Percentiles rank a stretch among this genome's conserved stretches.
These are phyloP conservation scores for Ifrita kowaldi DNA, from an alignment of 2,113 vertebrate genomes.

Conservation along the genomic window DNA sequence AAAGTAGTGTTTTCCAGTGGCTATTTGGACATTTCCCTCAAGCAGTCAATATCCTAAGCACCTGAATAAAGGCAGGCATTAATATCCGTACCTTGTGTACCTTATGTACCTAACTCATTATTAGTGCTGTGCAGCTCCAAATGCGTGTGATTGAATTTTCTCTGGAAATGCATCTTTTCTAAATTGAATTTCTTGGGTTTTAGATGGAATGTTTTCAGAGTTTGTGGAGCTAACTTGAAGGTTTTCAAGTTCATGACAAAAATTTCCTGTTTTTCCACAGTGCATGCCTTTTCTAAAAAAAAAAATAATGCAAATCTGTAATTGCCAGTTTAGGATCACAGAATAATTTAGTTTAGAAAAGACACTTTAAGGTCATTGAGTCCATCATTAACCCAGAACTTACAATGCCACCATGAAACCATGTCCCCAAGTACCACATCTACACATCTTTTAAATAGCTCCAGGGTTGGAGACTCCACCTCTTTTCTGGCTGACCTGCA, in stretches of 20 bases:
- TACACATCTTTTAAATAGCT: neutral
- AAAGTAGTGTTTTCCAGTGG: neutral
- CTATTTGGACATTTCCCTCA: neutral
- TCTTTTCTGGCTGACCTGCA: neutral
- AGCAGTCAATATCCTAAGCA: neutral
- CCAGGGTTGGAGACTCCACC: neutral
- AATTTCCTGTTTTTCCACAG: neutral
- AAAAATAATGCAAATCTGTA: neutral
- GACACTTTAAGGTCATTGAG: neutral
- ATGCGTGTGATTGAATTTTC: neutral
- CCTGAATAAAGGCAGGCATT: neutral
- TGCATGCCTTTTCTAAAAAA: neutral
- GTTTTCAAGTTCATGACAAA: neutral
- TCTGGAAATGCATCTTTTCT: neutral
- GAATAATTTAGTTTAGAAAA: neutral
- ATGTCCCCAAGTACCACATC: neutral
- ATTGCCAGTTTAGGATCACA: neutral
- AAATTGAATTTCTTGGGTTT: neutral
- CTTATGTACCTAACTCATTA: neutral
- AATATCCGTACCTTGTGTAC: neutral
- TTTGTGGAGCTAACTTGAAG: neutral
- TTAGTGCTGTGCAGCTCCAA: neutral
- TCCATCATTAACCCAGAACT: neutral
- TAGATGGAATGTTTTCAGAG: neutral
- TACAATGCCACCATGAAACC: neutral